Percentiles rank a stretch among this genome's conserved stretches.
phyloP scores from a whole-genome alignment of 2,888 invertebrate genomes.

The Monochamus alternatus region DNA sequence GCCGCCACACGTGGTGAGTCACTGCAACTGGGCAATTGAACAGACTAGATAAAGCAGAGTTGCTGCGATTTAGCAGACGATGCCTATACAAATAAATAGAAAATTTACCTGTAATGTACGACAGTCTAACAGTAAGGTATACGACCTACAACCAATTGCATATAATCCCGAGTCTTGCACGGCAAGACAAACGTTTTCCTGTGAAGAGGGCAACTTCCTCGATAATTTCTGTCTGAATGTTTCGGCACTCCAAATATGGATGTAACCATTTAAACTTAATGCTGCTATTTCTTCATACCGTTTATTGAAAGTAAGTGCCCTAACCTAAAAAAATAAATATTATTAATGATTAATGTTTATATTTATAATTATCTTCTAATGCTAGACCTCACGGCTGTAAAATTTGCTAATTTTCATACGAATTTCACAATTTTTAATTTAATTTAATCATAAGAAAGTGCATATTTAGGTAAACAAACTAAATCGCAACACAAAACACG shows the following conservation, averaged over 20 bases:
- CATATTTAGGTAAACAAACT: too few relatives aligned
- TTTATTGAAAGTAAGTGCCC: conserved; percentile 91
- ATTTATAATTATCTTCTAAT: too few relatives aligned
- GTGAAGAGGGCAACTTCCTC: conserved; percentile 88
- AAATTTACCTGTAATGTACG: conserved; percentile 81
- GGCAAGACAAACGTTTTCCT: conserved; percentile 95
- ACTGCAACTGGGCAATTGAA: too few relatives aligned
- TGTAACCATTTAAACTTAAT: conserved; percentile 92
- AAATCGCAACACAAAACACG: too few relatives aligned
- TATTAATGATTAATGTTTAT: not conserved
- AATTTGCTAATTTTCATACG: too few relatives aligned
- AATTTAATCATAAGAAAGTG: too few relatives aligned
- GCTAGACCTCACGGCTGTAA: too few relatives aligned
- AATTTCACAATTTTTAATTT: too few relatives aligned
- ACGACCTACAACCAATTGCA: conserved; percentile 95
- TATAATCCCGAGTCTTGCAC: conserved; percentile 90
- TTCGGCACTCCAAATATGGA: conserved; percentile 94
- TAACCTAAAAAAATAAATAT: conserved; percentile 71
- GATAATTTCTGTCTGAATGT: conserved; percentile 91
- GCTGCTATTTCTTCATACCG: conserved; percentile 91
- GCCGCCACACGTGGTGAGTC: too few relatives aligned
- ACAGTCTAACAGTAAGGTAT: conserved; percentile 91
- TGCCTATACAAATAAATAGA: too few relatives aligned
- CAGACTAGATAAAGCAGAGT: too few relatives aligned
- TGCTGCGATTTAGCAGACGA: too few relatives aligned